Evolutionary conservation across 1,140 invertebrate species (phyloP).

Genomic region (Zeugodacus cucurbitae): DNA sequence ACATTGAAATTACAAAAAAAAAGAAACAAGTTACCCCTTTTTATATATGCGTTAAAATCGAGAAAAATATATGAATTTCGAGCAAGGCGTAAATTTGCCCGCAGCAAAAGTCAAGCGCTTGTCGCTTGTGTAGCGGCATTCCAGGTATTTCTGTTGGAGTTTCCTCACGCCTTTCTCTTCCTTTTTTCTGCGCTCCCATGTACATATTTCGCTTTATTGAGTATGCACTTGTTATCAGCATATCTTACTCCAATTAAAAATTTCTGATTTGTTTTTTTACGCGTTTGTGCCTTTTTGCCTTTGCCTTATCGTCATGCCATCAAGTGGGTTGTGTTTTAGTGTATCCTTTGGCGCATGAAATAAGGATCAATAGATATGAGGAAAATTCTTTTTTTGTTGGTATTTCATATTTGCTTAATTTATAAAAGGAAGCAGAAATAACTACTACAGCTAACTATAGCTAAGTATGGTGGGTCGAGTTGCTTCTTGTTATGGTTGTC

Average conservation of each 20-base stretch:
- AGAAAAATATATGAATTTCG: too few species aligned
- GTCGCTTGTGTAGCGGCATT: not conserved
- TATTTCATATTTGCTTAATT: too few species aligned
- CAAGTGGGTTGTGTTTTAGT: not conserved
- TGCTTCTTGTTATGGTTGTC: too few species aligned
- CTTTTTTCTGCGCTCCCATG: not conserved
- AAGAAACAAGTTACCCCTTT: not conserved
- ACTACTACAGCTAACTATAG: too few species aligned
- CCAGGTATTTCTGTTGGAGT: not conserved
- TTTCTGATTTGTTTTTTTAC: not conserved
- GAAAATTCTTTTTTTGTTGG: too few species aligned
- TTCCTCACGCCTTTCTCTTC: not conserved
- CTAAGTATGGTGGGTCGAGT: too few species aligned
- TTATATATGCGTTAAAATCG: too few species aligned
- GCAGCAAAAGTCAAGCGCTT: not conserved
- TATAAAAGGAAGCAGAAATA: too few species aligned
- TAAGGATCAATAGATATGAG: too few species aligned
- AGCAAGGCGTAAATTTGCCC: not conserved
- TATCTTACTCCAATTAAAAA: conserved; percentile 16
- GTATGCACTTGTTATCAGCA: not conserved
- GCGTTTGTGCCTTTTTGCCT: not conserved
- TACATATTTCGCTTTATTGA: not conserved
- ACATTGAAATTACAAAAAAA: not conserved
- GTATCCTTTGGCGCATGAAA: not conserved
- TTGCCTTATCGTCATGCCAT: not conserved